Percentiles rank a stretch among this genome's conserved stretches.
These are phyloP conservation scores for Solenopsis invicta DNA, from an alignment of 1,140 invertebrate species.

Conservation along the genomic window DNA sequence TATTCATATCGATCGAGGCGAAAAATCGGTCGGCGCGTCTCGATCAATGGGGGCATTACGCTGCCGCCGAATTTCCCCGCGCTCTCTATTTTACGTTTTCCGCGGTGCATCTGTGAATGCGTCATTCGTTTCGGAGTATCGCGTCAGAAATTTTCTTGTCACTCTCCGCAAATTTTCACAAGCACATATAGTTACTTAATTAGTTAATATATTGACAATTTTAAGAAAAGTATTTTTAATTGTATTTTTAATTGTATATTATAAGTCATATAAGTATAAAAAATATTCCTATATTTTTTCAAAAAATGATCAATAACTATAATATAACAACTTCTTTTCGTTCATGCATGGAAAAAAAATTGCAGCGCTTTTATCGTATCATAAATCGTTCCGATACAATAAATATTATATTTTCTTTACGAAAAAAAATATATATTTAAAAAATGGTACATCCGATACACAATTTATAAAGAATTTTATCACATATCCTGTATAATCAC, in stretches of 20 bases:
- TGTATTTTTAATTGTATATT: not conserved
- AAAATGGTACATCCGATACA: constrained; percentile 20
- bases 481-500: constrained; percentile 35
- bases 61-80: not conserved
- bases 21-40: constrained; percentile 60
- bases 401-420: constrained; percentile 39
- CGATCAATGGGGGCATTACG: constrained; percentile 27
- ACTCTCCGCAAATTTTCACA: not conserved
- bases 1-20: constrained; percentile 64
- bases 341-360: constrained; percentile 10
- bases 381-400: constrained; percentile 15
- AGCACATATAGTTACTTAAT: no score
- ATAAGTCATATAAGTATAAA: no score
- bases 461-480: constrained; percentile 47
- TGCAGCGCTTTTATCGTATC: constrained; percentile 28
- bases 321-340: not conserved
- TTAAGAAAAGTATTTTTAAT: not conserved
- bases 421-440: constrained; percentile 43
- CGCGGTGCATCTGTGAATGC: not conserved
- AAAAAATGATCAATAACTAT: not conserved
- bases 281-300: not conserved
- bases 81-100: not conserved
- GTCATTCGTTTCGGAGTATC: not conserved
- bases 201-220: not conserved
- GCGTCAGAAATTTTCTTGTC: not conserved